Base-by-base conservation (phyloP, 1,140 invertebrate genomes). In the Lutraria rhynchaena region DNA sequence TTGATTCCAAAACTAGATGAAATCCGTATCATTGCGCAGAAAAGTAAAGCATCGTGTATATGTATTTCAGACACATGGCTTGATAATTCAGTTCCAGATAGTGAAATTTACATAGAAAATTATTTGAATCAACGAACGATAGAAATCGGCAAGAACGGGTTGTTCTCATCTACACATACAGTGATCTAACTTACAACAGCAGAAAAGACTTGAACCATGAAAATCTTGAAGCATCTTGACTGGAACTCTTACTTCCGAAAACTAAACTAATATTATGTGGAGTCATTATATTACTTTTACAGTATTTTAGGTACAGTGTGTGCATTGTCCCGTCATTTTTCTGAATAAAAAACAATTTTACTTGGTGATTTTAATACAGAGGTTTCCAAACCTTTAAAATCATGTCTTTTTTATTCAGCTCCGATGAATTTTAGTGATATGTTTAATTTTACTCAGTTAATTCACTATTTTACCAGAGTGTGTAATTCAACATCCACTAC, bases 401-500 rank as follows among this genome's bases (percentile, higher is more conserved):
- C 58, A 61, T n/a, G n/a, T n/a, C n/a, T 29, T n/a, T 11, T 61
- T 35, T 17, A n/a, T 55, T 55, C 51, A 11, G 51, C 51, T n/a
- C 24, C 24, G 19, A 55, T 55, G 44, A n/a, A 7, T 55, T n/a
- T 55, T 55, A 11, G 19, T 55, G 51, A n/a, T 24, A 55, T 55
- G n/a, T 55, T 61, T 31, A 61, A 31, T n/a, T n/a, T n/a, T n/a
- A n/a, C n/a, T n/a, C n/a, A n/a, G n/a, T n/a, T n/a, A n/a, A n/a
- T n/a, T n/a, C 33, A 29, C 33, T 29, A 46, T 27, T 31, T 11
- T 22, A 67, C 63, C 15, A 67, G 33, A 67, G 44, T 67, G 13
- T 67, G 63, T 67, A 22, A 67, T 49, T 44, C 44, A 27, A 67
- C 63, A 67, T 67, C 33, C 19, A 67, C 63, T 44, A 67, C 29